These are phyloP conservation scores for Pagetopsis macropterus DNA, from an alignment of 2,797 vertebrate genomes.

Conservation along the genomic window DNA sequence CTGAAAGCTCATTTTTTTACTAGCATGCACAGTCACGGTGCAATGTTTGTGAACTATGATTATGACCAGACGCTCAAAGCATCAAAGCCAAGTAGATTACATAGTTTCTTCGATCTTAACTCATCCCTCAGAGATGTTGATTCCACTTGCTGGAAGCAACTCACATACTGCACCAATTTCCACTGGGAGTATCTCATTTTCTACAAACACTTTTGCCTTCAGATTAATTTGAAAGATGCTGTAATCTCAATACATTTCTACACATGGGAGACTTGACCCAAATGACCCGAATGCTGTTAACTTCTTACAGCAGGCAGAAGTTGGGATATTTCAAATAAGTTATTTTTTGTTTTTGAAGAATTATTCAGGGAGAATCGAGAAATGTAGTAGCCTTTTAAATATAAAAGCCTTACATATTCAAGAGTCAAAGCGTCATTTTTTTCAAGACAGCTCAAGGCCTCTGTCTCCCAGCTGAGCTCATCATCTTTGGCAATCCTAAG, in stretches of 20 bases:
- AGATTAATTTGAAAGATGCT: slow-evolving; percentile 36
- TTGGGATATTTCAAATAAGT: slow-evolving; percentile 15
- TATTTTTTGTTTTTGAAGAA: slow-evolving; percentile 20
- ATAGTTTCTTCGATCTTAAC: slow-evolving; percentile 19
- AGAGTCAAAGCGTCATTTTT: background rate
- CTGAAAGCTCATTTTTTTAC: background rate
- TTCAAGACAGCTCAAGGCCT: slow-evolving; percentile 4
- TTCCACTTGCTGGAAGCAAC: slow-evolving; percentile 28
- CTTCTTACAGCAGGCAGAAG: slow-evolving; percentile 5
- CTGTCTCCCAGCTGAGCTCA: slow-evolving; percentile 24
- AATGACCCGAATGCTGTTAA: slow-evolving; percentile 26
- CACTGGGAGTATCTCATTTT: slow-evolving; percentile 28
- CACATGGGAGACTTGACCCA: slow-evolving; percentile 14
- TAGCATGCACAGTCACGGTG: background rate
- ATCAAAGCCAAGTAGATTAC: slow-evolving; percentile 28
- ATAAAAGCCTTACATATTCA: slow-evolving; percentile 11
- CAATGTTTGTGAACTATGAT: slow-evolving; percentile 18
- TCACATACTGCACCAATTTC: slow-evolving; percentile 34
- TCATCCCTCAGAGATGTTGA: slow-evolving; percentile 23
- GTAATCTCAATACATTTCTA: slow-evolving; percentile 25
- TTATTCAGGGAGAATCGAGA: background rate
- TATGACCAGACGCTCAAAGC: slow-evolving; percentile 21
- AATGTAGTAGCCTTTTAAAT: background rate
- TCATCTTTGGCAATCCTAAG: slow-evolving; percentile 14
- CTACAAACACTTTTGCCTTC: slow-evolving; percentile 13